These are phyloP conservation scores for Ceriagrion tenellum DNA, from an alignment of 2,888 invertebrate species.

Conservation along the genomic window DNA sequence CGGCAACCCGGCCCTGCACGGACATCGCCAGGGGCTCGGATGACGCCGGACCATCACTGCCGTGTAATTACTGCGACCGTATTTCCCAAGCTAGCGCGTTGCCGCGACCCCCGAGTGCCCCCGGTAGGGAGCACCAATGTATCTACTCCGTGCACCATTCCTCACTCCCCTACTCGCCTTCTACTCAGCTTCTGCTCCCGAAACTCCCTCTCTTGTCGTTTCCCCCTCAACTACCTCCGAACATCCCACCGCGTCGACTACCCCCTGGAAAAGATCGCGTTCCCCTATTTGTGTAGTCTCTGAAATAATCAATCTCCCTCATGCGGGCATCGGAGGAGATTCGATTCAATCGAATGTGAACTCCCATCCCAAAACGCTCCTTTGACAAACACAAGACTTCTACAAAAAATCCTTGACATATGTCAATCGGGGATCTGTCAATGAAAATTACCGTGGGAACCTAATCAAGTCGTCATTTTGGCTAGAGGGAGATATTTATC, in stretches of 20 bases:
- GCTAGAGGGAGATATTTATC: neutral
- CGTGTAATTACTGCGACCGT: slow-evolving; percentile 53
- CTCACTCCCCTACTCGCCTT: too few species aligned
- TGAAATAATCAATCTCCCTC: neutral
- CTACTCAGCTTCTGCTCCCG: too few species aligned
- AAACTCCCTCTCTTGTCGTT: neutral
- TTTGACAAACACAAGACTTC: neutral
- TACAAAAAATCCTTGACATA: too few species aligned
- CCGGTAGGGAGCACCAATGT: too few species aligned
- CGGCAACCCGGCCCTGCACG: neutral
- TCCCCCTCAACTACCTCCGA: too few species aligned
- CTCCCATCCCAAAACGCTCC: neutral
- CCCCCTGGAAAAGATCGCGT: neutral
- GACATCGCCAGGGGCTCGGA: neutral
- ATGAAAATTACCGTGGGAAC: neutral
- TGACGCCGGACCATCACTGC: neutral
- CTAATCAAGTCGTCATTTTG: neutral
- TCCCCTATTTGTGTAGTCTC: neutral
- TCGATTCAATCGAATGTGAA: neutral
- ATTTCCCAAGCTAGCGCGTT: slow-evolving; percentile 24
- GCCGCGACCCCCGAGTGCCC: slow-evolving; percentile 6
- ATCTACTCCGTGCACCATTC: too few species aligned
- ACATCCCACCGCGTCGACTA: neutral
- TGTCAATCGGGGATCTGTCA: neutral
- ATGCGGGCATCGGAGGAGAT: neutral